A percentile compares a stretch with the other conserved stretches of the same genome.
Conservation (phyloP, 2,888 invertebrate species). For the Leptopterna dolabrata region DNA sequence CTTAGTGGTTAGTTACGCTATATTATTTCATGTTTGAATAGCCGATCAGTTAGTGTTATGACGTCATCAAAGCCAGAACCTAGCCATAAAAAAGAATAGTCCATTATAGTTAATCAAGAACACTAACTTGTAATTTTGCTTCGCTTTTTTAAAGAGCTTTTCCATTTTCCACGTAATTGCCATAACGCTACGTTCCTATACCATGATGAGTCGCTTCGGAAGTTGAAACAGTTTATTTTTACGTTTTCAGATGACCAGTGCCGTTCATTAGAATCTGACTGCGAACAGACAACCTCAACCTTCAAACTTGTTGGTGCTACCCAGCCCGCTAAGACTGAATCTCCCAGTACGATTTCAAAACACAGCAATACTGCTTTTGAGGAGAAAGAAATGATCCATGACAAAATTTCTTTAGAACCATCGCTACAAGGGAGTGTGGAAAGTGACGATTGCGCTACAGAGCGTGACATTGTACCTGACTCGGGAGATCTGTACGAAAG, state of each 20-base stretch:
- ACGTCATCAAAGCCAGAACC: no score
- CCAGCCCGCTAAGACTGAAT: conserved; percentile 15
- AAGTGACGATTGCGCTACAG: not conserved
- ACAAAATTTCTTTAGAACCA: not conserved
- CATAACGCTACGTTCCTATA: no score
- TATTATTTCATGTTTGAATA: no score
- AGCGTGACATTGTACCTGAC: conserved; percentile 45
- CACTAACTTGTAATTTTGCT: no score
- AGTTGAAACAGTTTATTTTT: not conserved
- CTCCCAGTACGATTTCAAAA: conserved; percentile 10
- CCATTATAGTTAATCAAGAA: no score
- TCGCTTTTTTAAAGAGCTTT: no score
- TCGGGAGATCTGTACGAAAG: conserved; percentile 21
- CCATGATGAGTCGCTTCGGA: not conserved
- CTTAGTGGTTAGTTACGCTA: not conserved
- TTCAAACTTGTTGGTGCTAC: not conserved
- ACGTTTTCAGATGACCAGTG: not conserved
- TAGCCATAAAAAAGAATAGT: no score
- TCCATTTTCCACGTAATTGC: no score
- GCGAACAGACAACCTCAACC: not conserved
- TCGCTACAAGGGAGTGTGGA: not conserved
- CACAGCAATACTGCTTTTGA: conserved; percentile 4
- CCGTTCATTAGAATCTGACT: not conserved
- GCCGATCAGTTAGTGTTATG: no score
- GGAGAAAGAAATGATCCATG: not conserved